phyloP scores from a whole-genome alignment of 2,888 invertebrate genomes.

The Latheticus oryzae region DNA sequence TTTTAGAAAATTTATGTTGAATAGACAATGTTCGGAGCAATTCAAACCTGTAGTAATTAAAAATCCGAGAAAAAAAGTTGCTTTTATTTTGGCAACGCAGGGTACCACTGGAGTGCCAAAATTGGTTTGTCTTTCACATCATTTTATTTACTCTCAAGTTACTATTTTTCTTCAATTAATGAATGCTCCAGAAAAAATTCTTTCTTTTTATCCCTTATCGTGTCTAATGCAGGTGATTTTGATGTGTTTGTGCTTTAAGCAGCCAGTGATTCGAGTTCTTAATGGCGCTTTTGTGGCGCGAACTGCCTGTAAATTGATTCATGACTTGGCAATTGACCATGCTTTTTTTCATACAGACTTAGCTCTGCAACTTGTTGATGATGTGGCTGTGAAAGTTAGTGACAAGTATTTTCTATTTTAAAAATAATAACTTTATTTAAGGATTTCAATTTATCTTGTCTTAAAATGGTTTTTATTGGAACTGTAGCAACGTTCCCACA shows the following conservation, averaged over 20 bases:
- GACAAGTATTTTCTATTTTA: slow-evolving; percentile 35
- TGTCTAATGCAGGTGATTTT: slow-evolving; percentile 55
- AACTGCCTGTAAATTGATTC: slow-evolving; percentile 56
- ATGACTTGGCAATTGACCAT: slow-evolving; percentile 56
- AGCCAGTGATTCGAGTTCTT: slow-evolving; percentile 50
- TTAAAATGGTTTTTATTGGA: slow-evolving; percentile 56
- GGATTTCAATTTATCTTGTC: slow-evolving; percentile 57
- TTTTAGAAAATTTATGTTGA: slow-evolving; percentile 46
- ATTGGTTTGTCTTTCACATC: slow-evolving; percentile 58
- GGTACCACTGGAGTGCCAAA: slow-evolving; percentile 53
- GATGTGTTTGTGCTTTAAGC: slow-evolving; percentile 54
- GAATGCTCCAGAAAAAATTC: slow-evolving; percentile 50
- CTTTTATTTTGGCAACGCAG: slow-evolving; percentile 58
- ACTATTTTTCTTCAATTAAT: slow-evolving; percentile 48
- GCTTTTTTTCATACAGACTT: slow-evolving; percentile 54
- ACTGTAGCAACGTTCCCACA: slow-evolving; percentile 49
- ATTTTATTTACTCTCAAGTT: slow-evolving; percentile 52
- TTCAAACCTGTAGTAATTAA: slow-evolving; percentile 51
- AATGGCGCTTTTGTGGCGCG: slow-evolving; percentile 53
- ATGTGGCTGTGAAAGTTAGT: slow-evolving; percentile 54
- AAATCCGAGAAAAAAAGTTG: slow-evolving; percentile 52
- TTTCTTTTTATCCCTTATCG: slow-evolving; percentile 57
- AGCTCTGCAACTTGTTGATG: slow-evolving; percentile 52
- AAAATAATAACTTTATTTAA: slow-evolving; percentile 38
- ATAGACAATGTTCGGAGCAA: slow-evolving; percentile 18